A percentile compares a stretch with the other conserved stretches of the same genome.
These are phyloP conservation scores for Leucania comma DNA, from an alignment of 2,888 invertebrate species.

Conservation along the genomic window DNA sequence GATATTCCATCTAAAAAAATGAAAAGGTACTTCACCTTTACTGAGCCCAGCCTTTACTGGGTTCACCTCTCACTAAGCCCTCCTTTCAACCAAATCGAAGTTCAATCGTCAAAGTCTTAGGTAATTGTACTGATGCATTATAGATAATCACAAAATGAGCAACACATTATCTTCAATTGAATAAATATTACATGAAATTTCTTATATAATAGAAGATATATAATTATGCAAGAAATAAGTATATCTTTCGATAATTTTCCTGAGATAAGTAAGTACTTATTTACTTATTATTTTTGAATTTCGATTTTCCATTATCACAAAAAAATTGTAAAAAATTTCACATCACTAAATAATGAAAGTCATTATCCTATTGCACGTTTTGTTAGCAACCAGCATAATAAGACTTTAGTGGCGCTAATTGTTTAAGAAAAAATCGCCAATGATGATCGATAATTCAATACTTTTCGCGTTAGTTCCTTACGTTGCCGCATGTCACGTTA, in stretches of 20 bases:
- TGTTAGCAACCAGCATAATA: background rate
- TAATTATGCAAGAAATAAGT: background rate
- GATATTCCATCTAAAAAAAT: too few relatives aligned
- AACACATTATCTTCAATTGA: background rate
- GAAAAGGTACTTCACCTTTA: too few relatives aligned
- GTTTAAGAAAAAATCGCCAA: background rate
- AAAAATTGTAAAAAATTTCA: background rate
- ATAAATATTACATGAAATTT: background rate
- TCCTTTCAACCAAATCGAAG: background rate
- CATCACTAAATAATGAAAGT: slow-evolving; percentile 15
- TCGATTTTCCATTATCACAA: background rate
- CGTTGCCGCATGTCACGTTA: slow-evolving; percentile 18
- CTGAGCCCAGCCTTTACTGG: too few relatives aligned
- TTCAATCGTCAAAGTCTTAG: background rate
- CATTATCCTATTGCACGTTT: background rate
- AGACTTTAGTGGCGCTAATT: background rate
- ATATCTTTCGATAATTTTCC: slow-evolving; percentile 10
- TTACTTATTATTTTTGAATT: background rate
- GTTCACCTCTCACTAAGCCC: too few relatives aligned
- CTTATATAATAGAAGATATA: background rate
- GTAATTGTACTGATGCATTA: background rate
- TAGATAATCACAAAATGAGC: background rate
- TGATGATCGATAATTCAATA: background rate
- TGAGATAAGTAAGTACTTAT: slow-evolving; percentile 1
- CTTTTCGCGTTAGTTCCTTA: slow-evolving; percentile 17